phyloP scores from a whole-genome alignment of 2,797 vertebrate genomes.

The Sebastiscus albofasciatus region DNA sequence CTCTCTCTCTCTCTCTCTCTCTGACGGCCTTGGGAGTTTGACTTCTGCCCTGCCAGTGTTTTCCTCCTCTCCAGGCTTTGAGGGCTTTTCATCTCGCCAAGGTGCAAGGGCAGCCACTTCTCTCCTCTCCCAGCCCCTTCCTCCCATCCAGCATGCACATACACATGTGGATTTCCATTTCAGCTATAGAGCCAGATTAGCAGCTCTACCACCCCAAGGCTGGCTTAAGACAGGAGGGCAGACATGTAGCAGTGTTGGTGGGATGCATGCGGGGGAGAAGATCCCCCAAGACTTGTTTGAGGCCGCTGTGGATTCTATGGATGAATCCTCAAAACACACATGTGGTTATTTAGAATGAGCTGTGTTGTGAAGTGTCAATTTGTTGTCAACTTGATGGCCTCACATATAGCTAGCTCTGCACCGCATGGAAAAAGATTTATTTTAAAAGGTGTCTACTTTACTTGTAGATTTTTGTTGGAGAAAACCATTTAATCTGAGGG shows the following conservation, averaged over 20 bases:
- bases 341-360: conserved; percentile 57
- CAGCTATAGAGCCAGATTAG: conserved; percentile 67
- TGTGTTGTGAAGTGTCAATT: conserved; percentile 51
- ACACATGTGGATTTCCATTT: conserved; percentile 73
- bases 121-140: conserved; percentile 68
- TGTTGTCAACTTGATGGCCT: conserved; percentile 55
- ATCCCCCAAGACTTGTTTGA: conserved; percentile 71
- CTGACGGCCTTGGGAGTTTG: conserved; percentile 75
- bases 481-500: neutral
- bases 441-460: neutral
- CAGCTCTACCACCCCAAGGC: conserved; percentile 72
- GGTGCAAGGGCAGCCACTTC: conserved; percentile 81
- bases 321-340: conserved; percentile 62
- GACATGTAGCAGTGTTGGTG: conserved; percentile 70
- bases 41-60: conserved; percentile 82
- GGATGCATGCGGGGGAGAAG: conserved; percentile 70
- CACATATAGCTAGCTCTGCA: conserved; percentile 25
- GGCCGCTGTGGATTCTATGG: conserved; percentile 59
- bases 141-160: conserved; percentile 48
- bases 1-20: conserved; percentile 30
- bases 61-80: conserved; percentile 76
- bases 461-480: neutral
- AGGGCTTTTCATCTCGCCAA: conserved; percentile 82
- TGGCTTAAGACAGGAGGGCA: conserved; percentile 73
- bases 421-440: neutral